These are phyloP conservation scores for Nomada goodeniana DNA, from an alignment of 2,888 invertebrate genomes.

Conservation along the genomic window DNA sequence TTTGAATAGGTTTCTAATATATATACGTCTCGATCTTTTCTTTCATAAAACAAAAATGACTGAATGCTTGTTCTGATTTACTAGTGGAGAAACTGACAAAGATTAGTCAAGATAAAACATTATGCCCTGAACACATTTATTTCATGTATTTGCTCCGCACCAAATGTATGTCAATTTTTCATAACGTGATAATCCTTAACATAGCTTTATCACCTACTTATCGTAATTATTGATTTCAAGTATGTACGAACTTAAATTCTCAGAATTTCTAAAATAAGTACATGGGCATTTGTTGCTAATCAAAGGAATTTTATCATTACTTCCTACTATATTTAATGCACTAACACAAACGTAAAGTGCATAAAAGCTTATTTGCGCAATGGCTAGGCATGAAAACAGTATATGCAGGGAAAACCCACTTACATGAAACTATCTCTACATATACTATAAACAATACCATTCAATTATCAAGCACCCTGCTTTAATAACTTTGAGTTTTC, in stretches of 20 bases:
- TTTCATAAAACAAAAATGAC: constrained; percentile 1
- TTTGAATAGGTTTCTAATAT: constrained; percentile 4
- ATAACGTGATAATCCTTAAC: not conserved
- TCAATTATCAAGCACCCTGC: constrained; percentile 45
- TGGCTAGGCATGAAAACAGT: constrained; percentile 22
- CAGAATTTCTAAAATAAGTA: not conserved
- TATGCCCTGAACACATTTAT: not conserved
- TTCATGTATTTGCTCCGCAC: not conserved
- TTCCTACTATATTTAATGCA: constrained; percentile 24
- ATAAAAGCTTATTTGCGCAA: constrained; percentile 25
- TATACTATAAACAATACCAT: constrained; percentile 38
- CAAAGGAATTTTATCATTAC: constrained; percentile 14
- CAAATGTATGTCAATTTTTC: not conserved
- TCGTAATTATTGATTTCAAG: not conserved
- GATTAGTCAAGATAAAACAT: not conserved
- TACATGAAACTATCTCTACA: constrained; percentile 16
- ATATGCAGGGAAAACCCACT: constrained; percentile 19
- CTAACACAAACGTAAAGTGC: constrained; percentile 33
- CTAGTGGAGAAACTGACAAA: not conserved
- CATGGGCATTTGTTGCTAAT: not conserved
- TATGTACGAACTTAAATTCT: not conserved
- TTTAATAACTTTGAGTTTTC: constrained; percentile 27
- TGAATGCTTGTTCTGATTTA: not conserved
- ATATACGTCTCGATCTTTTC: not conserved
- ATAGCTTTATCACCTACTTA: not conserved